Evolutionary conservation across 2,888 invertebrate species (phyloP).

Genomic region (Cerastis leucographa): DNA sequence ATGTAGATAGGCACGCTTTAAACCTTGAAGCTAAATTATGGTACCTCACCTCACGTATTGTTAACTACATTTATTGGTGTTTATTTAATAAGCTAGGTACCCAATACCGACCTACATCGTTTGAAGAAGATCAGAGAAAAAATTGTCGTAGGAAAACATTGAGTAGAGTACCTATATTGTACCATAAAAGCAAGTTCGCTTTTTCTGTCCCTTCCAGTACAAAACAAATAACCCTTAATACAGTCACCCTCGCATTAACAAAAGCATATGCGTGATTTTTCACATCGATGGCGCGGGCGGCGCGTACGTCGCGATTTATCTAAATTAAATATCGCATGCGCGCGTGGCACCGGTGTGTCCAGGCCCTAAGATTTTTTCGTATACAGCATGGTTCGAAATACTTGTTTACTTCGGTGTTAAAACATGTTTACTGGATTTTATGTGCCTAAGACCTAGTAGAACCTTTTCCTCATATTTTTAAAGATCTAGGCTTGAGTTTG

Average conservation of each 20-base stretch:
- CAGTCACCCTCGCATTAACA: conserved; percentile 76
- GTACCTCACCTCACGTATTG: too few relatives aligned
- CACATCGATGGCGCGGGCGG: conserved; percentile 81
- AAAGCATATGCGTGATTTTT: conserved; percentile 89
- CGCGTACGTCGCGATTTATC: conserved; percentile 90
- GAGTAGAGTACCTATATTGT: not conserved
- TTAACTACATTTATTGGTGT: too few relatives aligned
- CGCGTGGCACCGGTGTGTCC: conserved; percentile 84
- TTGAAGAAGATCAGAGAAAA: too few relatives aligned
- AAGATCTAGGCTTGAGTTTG: not conserved
- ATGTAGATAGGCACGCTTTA: not conserved
- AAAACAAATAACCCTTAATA: conserved; percentile 57
- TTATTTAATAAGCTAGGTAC: too few relatives aligned
- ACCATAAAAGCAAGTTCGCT: not conserved
- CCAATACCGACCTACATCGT: too few relatives aligned
- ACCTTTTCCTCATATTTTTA: not conserved
- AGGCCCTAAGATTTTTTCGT: conserved; percentile 76
- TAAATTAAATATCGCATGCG: conserved; percentile 90
- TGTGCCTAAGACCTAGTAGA: not conserved
- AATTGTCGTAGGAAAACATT: not conserved
- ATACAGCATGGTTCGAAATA: conserved; percentile 73
- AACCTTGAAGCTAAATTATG: not conserved
- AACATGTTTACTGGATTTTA: not conserved
- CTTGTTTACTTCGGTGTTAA: not conserved
- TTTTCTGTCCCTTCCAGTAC: conserved; percentile 71